Base-by-base conservation (phyloP, 2,113 vertebrate genomes). In the Microtus pennsylvanicus region DNA sequence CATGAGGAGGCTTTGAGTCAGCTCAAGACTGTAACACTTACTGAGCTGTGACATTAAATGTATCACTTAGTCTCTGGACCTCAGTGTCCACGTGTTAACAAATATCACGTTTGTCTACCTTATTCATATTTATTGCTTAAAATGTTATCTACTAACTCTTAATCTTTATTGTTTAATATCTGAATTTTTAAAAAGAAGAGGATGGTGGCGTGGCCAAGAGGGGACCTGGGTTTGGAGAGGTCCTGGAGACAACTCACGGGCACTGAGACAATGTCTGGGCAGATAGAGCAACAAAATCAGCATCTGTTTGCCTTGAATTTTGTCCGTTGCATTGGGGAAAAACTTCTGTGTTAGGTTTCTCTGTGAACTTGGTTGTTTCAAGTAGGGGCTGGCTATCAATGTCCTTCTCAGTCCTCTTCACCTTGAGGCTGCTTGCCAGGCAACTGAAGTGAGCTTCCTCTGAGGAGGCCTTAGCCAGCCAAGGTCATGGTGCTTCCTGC, bases 101-200 rank as follows among this genome's bases (percentile, higher is more conserved):
- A 42, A 30, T 93, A 80, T 42, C 63, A 74, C 69, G 12, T 74
- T 90, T 87, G 33, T 58, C 35, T 89, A 75, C 61, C 26, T 88
- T 93, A 58, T 9, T 26, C 28, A 45, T 67, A 47, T 87, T 91
- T 77, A 80, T 76, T 89, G 1, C 38, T 92, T 65, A 93, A 63
- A 55, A 38, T 75, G 4, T 85, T 70, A 96, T 22, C n/a, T 96
- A 28, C 69, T 96, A 72, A 82, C 67, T 92, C 76, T 94, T 95
- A 90, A 58, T 12, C 42, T 10, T 1, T 47, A 35, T 38, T 89
- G 61, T 55, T 47, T 93, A 69, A 87, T 78, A 70, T 78, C 28
- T 80, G 80, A 78, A 6, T 93, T 94, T 94, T 77, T 65, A 33
- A 35, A 95, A 55, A 67, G 75, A 82, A 86, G 47, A 86, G 4